Conservation (phyloP, 2,888 invertebrate species). For the Strigamia transsilvanica region DNA sequence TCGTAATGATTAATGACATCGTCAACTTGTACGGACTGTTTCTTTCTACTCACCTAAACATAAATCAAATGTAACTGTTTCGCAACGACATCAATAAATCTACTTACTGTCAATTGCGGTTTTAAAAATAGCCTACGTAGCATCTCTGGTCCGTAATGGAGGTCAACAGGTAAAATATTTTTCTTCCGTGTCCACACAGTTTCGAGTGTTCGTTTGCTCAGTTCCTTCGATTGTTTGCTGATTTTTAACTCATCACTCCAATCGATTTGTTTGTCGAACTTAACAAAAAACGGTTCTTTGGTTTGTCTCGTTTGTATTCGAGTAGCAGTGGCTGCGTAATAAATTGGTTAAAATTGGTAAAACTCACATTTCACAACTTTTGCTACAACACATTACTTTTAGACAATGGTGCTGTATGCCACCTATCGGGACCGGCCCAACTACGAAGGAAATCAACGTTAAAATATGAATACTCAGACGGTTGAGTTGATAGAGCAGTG, state of each 20-base stretch:
- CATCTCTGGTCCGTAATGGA: conserved; percentile 59
- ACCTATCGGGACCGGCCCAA: conserved; percentile 86
- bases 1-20: conserved; percentile 66
- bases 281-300: neutral
- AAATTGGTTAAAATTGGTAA: too few species aligned
- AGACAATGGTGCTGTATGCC: conserved; percentile 72
- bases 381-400: conserved; percentile 50
- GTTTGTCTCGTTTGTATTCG: neutral
- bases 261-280: neutral
- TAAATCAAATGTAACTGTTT: neutral
- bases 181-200: conserved; percentile 59
- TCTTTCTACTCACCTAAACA: neutral
- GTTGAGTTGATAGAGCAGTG: conserved; percentile 56
- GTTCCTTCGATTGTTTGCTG: neutral
- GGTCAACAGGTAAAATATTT: conserved; percentile 61
- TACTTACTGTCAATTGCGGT: conserved; percentile 15
- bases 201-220: neutral
- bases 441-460: conserved; percentile 67
- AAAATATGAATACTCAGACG: conserved; percentile 75
- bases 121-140: conserved; percentile 3
- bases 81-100: neutral
- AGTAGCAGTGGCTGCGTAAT: neutral
- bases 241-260: neutral
- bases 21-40: conserved; percentile 59
- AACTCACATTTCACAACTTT: too few species aligned